Percentiles rank a stretch among this genome's conserved stretches.
Evolutionary conservation across 2,888 invertebrate species (phyloP).

Genomic region (Craniophora ligustri): DNA sequence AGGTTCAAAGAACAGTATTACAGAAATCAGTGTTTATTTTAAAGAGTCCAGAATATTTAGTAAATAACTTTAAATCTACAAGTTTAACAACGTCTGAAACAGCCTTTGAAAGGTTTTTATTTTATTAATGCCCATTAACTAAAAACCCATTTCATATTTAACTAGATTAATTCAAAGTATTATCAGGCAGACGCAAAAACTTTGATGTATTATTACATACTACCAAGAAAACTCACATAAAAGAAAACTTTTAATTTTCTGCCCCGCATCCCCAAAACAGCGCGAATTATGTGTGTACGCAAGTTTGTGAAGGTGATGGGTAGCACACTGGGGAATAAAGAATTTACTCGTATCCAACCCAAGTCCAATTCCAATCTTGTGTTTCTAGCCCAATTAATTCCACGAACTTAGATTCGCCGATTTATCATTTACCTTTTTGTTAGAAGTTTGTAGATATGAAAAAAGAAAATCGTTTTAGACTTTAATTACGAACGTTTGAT

Average conservation of each 20-base stretch:
- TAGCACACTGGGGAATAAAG: conserved; percentile 46
- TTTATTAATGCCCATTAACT: no score
- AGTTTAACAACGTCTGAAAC: no score
- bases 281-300: conserved; percentile 24
- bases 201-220: conserved; percentile 10
- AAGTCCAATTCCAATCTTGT: conserved; percentile 53
- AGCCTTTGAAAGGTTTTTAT: no score
- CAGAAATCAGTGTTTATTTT: no score
- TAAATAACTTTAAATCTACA: no score
- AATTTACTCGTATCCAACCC: conserved; percentile 53
- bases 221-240: conserved; percentile 25
- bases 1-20: no score
- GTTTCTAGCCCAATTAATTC: conserved; percentile 61
- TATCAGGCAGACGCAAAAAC: conserved; percentile 7
- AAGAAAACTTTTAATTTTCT: conserved; percentile 37
- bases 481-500: conserved; percentile 18
- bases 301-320: conserved; percentile 49
- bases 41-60: no score
- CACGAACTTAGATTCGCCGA: conserved; percentile 57
- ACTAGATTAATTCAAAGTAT: no score
- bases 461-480: no score
- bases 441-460: conserved; percentile 50
- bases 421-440: conserved; percentile 61
- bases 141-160: no score
- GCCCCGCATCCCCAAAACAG: conserved; percentile 21